phyloP scores from a whole-genome alignment of 2,888 invertebrate species.

The Athalia rosae region DNA sequence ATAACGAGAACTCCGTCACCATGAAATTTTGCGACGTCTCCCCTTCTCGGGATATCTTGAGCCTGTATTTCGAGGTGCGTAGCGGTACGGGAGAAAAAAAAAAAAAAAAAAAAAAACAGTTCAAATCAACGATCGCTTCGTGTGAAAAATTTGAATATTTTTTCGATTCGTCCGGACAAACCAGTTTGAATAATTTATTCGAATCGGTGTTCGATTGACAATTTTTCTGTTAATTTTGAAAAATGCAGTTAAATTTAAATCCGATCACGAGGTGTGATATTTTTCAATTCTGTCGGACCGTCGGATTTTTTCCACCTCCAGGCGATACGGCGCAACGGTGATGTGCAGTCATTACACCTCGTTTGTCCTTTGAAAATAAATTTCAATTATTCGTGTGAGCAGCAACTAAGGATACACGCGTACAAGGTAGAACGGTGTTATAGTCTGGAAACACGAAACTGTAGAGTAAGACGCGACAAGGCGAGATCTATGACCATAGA shows the following conservation, averaged over 20 bases:
- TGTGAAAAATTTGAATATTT: no score
- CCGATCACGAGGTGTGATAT: no score
- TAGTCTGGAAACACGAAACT: background rate
- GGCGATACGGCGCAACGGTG: background rate
- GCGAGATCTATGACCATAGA: slow-evolving; percentile 37
- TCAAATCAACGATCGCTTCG: background rate
- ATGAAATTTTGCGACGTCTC: background rate
- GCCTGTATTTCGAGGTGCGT: no score
- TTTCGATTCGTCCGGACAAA: no score
- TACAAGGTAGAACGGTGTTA: no score
- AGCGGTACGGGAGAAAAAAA: background rate
- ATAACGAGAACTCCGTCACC: background rate
- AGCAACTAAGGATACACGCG: background rate
- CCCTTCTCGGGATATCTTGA: background rate
- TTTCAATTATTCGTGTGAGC: slow-evolving; percentile 20
- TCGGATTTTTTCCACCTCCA: no score
- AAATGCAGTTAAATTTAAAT: no score
- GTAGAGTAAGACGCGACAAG: slow-evolving; percentile 14
- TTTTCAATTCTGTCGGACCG: no score
- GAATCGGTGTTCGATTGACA: no score
- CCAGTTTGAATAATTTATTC: no score
- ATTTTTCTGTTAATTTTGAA: no score
- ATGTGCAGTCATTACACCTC: background rate
- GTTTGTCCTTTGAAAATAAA: background rate
- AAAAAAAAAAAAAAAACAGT: background rate